phyloP scores from a whole-genome alignment of 2,113 vertebrate species.

The Rhagologus leucostigma region DNA sequence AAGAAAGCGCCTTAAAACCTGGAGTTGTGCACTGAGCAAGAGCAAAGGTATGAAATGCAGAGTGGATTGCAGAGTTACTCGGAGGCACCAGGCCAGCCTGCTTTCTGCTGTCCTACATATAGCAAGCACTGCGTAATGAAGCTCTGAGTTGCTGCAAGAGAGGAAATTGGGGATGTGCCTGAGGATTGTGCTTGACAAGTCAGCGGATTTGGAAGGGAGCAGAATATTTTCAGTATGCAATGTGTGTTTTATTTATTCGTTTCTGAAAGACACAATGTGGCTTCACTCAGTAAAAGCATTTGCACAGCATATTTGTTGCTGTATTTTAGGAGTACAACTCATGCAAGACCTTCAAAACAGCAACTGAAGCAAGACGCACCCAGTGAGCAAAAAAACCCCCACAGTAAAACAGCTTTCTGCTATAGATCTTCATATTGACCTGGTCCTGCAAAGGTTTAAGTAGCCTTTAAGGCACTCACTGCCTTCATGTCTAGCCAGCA shows the following conservation, averaged over 20 bases:
- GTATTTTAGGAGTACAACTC: background rate
- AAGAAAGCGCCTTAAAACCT: background rate
- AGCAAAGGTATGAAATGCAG: background rate
- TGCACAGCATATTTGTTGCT: background rate
- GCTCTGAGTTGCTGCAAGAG: background rate
- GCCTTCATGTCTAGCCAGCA: background rate
- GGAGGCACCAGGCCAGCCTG: background rate
- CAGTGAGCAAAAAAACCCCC: background rate
- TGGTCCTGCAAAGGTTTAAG: background rate
- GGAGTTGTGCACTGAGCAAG: background rate
- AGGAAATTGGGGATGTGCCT: background rate
- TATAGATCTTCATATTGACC: background rate
- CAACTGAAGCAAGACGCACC: background rate
- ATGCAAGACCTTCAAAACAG: background rate
- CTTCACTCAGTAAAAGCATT: constrained; percentile 11
- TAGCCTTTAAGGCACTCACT: background rate
- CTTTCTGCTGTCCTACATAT: background rate
- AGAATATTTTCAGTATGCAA: constrained; percentile 23
- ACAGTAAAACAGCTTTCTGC: background rate
- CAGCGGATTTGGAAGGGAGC: background rate
- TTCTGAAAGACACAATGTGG: background rate
- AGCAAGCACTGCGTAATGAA: background rate
- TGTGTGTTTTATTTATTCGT: constrained; percentile 22
- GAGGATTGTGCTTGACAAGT: background rate
- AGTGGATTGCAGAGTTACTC: background rate